Conservation (phyloP, 2,797 vertebrate species). For the Parauchenoglanis ngamensis region DNA sequence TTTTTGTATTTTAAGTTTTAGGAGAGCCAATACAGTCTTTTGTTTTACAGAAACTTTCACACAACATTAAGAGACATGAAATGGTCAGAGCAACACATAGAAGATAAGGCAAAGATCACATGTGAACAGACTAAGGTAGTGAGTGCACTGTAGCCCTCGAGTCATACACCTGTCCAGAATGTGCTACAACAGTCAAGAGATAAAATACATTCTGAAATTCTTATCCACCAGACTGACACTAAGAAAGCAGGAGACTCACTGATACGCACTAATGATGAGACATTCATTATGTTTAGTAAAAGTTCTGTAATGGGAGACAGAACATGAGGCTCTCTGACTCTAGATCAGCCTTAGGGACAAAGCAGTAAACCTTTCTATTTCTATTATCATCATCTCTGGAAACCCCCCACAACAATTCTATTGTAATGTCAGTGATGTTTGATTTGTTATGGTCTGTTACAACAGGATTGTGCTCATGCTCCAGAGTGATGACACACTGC, state of each 20-base stretch:
- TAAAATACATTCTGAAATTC: slow-evolving; percentile 47
- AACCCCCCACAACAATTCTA: not conserved
- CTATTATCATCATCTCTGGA: not conserved
- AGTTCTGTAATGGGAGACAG: slow-evolving; percentile 9
- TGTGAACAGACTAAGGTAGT: slow-evolving; percentile 43
- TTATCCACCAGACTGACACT: slow-evolving; percentile 31
- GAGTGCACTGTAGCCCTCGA: slow-evolving; percentile 27
- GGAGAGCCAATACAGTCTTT: slow-evolving; percentile 35
- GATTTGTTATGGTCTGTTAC: not conserved
- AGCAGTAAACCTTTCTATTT: not conserved
- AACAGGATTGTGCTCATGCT: slow-evolving; percentile 15
- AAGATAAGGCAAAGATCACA: slow-evolving; percentile 52
- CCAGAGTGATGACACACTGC: not conserved
- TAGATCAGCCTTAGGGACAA: not conserved
- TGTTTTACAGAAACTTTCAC: slow-evolving; percentile 36
- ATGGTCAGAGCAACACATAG: slow-evolving; percentile 44
- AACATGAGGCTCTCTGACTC: not conserved
- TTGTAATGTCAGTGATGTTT: slow-evolving; percentile 1
- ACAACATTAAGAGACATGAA: slow-evolving; percentile 40
- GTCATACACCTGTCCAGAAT: slow-evolving; percentile 42
- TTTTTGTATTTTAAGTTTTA: slow-evolving; percentile 5
- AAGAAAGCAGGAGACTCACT: slow-evolving; percentile 34
- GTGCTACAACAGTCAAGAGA: slow-evolving; percentile 48
- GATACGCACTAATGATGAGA: slow-evolving; percentile 27
- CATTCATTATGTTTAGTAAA: slow-evolving; percentile 40